These are phyloP conservation scores for Drosophila neonasuta DNA, from an alignment of 2,888 invertebrate species.

Conservation along the genomic window DNA sequence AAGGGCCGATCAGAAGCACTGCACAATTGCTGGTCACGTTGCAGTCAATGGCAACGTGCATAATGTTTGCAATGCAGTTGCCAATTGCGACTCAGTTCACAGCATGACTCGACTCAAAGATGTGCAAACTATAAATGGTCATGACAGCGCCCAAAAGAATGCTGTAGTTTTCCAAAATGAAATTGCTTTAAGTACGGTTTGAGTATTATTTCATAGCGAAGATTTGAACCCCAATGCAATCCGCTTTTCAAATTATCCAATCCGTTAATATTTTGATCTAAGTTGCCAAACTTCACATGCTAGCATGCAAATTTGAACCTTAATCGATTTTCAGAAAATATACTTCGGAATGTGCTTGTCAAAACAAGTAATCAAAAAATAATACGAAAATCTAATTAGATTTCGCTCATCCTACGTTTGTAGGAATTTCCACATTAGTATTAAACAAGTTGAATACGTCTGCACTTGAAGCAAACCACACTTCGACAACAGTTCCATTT, in stretches of 20 bases:
- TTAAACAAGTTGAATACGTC: not conserved
- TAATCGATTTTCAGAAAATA: no score
- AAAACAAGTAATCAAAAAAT: not conserved
- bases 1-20: not conserved
- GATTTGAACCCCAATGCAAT: no score
- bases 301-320: no score
- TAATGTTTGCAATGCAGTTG: slow-evolving; percentile 48
- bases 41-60: slow-evolving; percentile 50
- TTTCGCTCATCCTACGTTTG: not conserved
- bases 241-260: no score
- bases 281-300: no score
- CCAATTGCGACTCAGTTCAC: slow-evolving; percentile 20
- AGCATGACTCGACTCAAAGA: slow-evolving; percentile 3
- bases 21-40: slow-evolving; percentile 41
- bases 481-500: slow-evolving; percentile 21
- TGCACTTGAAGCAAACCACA: not conserved
- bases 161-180: slow-evolving; percentile 7
- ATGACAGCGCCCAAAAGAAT: slow-evolving; percentile 1
- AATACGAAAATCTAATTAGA: not conserved
- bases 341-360: no score
- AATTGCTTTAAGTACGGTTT: not conserved
- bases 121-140: not conserved
- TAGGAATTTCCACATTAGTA: not conserved
- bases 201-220: not conserved
- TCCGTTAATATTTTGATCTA: no score